phyloP scores from a whole-genome alignment of 2,888 invertebrate genomes.

The Bembecia ichneumoniformis region DNA sequence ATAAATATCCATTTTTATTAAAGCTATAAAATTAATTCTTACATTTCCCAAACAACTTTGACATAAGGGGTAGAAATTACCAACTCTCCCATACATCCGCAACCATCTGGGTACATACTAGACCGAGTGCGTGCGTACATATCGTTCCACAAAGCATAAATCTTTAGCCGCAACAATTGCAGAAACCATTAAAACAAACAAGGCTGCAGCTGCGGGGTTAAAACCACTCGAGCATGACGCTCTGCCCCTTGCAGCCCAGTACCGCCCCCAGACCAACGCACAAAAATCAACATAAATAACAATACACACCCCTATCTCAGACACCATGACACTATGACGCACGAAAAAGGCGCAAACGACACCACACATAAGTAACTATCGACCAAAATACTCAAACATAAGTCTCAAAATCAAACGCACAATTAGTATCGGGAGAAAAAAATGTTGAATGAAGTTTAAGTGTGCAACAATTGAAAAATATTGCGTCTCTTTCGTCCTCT shows the following conservation, averaged over 20 bases:
- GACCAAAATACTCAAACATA: slow-evolving; percentile 8
- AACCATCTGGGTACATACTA: slow-evolving; percentile 16
- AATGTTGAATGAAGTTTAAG: slow-evolving; percentile 27
- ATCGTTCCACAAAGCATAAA: slow-evolving; percentile 26
- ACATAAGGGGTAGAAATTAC: slow-evolving; percentile 24
- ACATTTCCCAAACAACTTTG: slow-evolving; percentile 14
- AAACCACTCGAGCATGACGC: slow-evolving; percentile 53
- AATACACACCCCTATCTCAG: slow-evolving; percentile 70
- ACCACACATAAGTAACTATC: slow-evolving; percentile 5
- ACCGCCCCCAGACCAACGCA: slow-evolving; percentile 58
- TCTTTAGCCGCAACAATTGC: slow-evolving; percentile 45
- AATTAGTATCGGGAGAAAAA: slow-evolving; percentile 14
- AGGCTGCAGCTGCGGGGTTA: slow-evolving; percentile 51
- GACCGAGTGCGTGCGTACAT: slow-evolving; percentile 33
- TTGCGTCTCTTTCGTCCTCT: slow-evolving; percentile 68
- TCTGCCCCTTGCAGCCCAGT: slow-evolving; percentile 51
- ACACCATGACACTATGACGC: slow-evolving; percentile 40
- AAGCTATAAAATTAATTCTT: slow-evolving; percentile 15
- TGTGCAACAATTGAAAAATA: slow-evolving; percentile 72
- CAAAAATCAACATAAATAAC: slow-evolving; percentile 72
- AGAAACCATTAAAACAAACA: slow-evolving; percentile 64
- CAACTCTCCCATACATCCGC: slow-evolving; percentile 45
- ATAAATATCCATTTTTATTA: neutral
- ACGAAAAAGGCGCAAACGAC: slow-evolving; percentile 15
- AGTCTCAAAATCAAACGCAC: slow-evolving; percentile 14